These are phyloP conservation scores for Formica selysi DNA, from an alignment of 1,140 invertebrate genomes.

Conservation along the genomic window DNA sequence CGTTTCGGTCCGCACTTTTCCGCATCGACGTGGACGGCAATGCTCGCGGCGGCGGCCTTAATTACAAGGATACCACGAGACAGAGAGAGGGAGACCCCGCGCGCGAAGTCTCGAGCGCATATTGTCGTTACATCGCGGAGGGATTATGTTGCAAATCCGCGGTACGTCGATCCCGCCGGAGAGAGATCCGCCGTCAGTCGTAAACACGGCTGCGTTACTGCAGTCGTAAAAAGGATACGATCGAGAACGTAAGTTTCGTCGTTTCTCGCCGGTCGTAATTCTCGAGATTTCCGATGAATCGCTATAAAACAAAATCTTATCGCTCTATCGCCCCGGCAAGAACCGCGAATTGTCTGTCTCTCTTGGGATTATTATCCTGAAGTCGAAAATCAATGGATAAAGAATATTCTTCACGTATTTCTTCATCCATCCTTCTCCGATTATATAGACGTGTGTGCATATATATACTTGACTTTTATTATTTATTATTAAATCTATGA, in stretches of 20 bases:
- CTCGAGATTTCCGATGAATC: slow-evolving; percentile 58
- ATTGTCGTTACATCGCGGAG: slow-evolving; percentile 49
- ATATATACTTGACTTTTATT: background rate
- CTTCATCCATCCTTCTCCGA: background rate
- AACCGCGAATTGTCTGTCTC: background rate
- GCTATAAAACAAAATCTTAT: slow-evolving; percentile 65
- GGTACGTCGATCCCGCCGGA: slow-evolving; percentile 21
- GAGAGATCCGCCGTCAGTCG: slow-evolving; percentile 25
- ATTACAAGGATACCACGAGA: slow-evolving; percentile 54
- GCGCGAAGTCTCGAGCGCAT: slow-evolving; percentile 15
- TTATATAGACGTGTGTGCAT: background rate
- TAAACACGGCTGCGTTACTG: slow-evolving; percentile 48
- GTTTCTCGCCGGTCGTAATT: slow-evolving; percentile 48
- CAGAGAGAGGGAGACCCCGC: background rate
- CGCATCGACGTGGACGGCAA: slow-evolving; percentile 53
- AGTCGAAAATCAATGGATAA: background rate
- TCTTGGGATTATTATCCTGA: background rate
- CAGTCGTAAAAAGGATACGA: slow-evolving; percentile 55
- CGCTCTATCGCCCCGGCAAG: slow-evolving; percentile 32
- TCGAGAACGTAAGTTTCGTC: slow-evolving; percentile 54
- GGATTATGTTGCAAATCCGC: slow-evolving; percentile 60
- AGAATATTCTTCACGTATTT: background rate
- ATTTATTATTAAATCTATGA: background rate
- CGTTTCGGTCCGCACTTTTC: slow-evolving; percentile 63
- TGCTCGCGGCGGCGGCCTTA: slow-evolving; percentile 47